Conservation (phyloP, 2,797 vertebrate genomes). For the Iguana delicatissima region DNA sequence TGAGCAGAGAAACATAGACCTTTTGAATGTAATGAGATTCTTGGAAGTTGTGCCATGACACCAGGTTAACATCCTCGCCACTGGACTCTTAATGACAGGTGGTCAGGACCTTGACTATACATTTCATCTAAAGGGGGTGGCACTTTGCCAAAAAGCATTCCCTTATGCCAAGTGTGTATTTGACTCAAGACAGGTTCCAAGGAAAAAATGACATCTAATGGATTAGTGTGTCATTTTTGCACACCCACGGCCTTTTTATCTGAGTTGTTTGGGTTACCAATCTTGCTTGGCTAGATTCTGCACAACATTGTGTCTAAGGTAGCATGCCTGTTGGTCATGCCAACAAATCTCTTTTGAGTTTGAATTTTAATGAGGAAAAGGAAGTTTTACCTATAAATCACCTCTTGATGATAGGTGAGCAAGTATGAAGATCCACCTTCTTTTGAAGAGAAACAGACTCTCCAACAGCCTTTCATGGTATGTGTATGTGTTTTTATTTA, state of each 20-base stretch:
- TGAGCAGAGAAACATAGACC: not conserved
- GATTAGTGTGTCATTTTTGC: constrained; percentile 19
- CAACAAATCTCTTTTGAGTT: constrained; percentile 38
- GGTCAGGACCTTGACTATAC: constrained; percentile 39
- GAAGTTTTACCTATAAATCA: constrained; percentile 19
- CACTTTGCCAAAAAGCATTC: constrained; percentile 17
- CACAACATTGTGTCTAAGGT: constrained; percentile 34
- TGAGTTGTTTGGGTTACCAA: no score
- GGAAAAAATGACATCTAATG: constrained; percentile 35
- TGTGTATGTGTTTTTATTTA: not conserved
- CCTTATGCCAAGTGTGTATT: constrained; percentile 16
- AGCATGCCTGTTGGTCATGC: constrained; percentile 33
- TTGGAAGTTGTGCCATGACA: constrained; percentile 34
- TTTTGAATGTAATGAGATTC: constrained; percentile 38
- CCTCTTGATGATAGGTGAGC: not conserved
- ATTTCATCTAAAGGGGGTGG: constrained; percentile 32
- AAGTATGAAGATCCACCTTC: not conserved
- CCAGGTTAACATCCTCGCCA: constrained; percentile 31
- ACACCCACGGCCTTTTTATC: no score
- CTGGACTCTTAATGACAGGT: constrained; percentile 46
- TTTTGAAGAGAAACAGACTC: not conserved
- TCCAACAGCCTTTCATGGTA: not conserved
- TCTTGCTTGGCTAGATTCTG: constrained; percentile 47
- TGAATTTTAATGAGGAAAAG: constrained; percentile 44
- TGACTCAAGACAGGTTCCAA: constrained; percentile 25